Conservation (phyloP, 1,140 invertebrate genomes). For the Nautilus pompilius region DNA sequence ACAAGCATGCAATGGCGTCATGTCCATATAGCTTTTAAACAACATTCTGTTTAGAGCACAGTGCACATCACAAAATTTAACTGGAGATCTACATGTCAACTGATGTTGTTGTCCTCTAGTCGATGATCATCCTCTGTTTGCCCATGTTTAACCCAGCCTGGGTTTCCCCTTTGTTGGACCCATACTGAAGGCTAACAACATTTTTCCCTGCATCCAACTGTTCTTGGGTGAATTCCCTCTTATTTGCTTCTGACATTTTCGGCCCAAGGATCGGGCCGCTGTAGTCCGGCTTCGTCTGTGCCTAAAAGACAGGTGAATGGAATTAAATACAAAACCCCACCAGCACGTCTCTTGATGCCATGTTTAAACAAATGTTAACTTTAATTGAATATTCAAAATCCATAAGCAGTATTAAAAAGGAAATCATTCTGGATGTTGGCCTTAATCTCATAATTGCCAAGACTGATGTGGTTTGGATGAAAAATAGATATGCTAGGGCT, state of each 20-base stretch:
- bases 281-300: constrained; percentile 84
- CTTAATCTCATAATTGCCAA: neutral
- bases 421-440: neutral
- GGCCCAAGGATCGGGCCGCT: constrained; percentile 68
- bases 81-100: no score
- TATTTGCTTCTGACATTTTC: constrained; percentile 61
- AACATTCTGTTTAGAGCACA: no score
- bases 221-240: constrained; percentile 84
- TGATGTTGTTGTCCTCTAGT: no score
- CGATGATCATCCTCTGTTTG: constrained; percentile 59
- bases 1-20: no score
- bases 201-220: constrained; percentile 77
- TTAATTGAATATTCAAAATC: neutral
- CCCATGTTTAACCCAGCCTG: constrained; percentile 81
- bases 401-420: neutral
- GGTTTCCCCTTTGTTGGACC: constrained; percentile 76
- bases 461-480: no score
- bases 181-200: constrained; percentile 89
- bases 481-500: no score
- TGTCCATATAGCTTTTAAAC: no score
- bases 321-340: no score
- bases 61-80: no score
- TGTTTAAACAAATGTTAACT: neutral
- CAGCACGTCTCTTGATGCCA: neutral
- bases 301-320: constrained; percentile 59